These are phyloP conservation scores for Grallaria varia DNA, from an alignment of 2,113 vertebrate genomes.

Conservation along the genomic window DNA sequence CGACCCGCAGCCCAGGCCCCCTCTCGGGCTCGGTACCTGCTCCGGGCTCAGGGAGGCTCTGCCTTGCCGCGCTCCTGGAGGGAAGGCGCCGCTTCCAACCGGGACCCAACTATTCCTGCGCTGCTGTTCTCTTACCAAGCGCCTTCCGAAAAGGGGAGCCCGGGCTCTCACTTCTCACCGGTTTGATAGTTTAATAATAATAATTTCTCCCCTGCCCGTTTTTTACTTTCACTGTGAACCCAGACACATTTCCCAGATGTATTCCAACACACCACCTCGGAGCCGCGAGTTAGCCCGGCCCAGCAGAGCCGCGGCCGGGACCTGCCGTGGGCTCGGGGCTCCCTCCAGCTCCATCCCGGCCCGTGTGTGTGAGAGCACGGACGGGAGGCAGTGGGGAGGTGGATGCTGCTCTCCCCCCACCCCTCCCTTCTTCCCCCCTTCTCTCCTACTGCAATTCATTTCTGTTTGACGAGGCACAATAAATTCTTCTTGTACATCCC, in stretches of 20 bases:
- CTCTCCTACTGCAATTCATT: not conserved
- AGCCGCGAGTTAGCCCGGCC: not conserved
- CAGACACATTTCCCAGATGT: not conserved
- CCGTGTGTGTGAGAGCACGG: fast-evolving
- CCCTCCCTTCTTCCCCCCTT: not conserved
- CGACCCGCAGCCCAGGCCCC: not conserved
- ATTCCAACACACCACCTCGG: not conserved
- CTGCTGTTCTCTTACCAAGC: not conserved
- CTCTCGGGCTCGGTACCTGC: not conserved
- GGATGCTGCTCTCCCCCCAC: not conserved
- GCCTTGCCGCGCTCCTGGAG: not conserved
- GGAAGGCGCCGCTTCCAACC: not conserved
- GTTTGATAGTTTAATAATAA: not conserved
- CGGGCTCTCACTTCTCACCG: not conserved
- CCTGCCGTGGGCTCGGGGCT: not conserved
- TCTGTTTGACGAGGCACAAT: constrained; percentile 14
- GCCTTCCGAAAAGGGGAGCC: not conserved
- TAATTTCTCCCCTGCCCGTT: not conserved
- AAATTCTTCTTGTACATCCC: not conserved
- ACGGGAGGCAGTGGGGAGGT: not conserved
- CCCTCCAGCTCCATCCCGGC: not conserved
- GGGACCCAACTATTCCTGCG: not conserved
- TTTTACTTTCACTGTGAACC: not conserved
- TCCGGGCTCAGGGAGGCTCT: no score
- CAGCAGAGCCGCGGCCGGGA: not conserved